Evolutionary conservation across 2,113 vertebrate species (phyloP), one percentile per base, ranked within the genome.

Genomic region (Scytalopus superciliaris): DNA sequence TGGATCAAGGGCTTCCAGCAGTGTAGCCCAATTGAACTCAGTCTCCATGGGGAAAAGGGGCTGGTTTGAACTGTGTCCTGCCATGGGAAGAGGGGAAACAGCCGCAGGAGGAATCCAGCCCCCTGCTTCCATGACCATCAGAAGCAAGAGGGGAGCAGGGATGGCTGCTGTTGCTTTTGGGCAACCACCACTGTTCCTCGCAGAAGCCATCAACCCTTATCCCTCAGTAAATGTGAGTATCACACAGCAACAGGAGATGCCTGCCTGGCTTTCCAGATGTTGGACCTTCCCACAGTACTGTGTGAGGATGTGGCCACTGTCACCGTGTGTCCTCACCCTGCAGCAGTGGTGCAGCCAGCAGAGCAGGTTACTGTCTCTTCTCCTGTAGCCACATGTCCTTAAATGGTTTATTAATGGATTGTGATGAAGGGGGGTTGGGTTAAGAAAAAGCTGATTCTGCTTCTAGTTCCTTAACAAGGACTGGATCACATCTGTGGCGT

Each of bases 1-100:
- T 89, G 87, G 93, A 97, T 97, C 94, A 96, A 97, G 96, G 91
- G 73, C 94, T 94, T 96, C 95, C 95, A 94, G 80, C 95, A 84
- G 94, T 3, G 94, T 35, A 93, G 86, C 64, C 95, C 94, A 40
- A 78, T 33, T 94, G 93, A 96, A 94, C 76, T 78, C 73, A 7
- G 44, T 31, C 60, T 94, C 76, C 77, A 50, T 1, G 5, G 86
- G 91, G 73, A 72, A 42, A 55, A 86, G 84, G 84, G 79, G 89
- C 77, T 84, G 87, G 60, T 91, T 91, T 95, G 94, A 94, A 30
- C 86, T 52, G 80, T 93, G 83, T 91, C 91, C 80, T 93, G 95
- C 84, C 89, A 82, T 52, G 91, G 90, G 84, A 94, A 93, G 95
- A 89, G 73, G 73, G 80, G 84, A 91, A 93, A 69, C 74, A 90